Evolutionary conservation across 2,797 vertebrate species (phyloP), one percentile per base, ranked within the genome.

Genomic region (Pyrocephalus nanus): DNA sequence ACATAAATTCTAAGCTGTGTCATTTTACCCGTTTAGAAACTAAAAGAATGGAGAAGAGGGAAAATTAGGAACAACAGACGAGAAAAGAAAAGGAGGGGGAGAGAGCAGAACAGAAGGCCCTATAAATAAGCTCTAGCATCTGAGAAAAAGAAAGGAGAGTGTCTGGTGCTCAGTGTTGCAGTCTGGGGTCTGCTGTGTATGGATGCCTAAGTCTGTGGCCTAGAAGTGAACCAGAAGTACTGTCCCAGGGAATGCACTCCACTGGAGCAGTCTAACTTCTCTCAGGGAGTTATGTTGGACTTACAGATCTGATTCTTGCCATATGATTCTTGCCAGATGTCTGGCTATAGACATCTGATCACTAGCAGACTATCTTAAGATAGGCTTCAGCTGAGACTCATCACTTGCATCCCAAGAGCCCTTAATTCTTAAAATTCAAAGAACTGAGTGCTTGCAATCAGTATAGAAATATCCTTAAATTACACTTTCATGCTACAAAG

Each of bases 381-480:
- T 14, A 54, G 11, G 5, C 51, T 88, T 95, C 82, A 79, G 47
- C 67, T 85, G 45, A 89, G 55, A 77, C 34, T 60, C 11, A 60
- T 43, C 55, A 67, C 13, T 95, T 90, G 40, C 13, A 90, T 51
- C 12, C 11, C 1, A 0, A 93, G 40, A 73, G 43, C 69, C 86
- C 22, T 79, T 80, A 94, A 75, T 93, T 93, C 72, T 84, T 86
- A 75, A 90, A 90, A 90, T 48, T 48, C 47, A 81, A 88, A 83
- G 5, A 86, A 91, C 0, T 29, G 57, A 87, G 40, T 66, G 48
- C 22, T 36, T 83, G 42, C 72, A 82, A 65, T 91, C 57, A 69
- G 76, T 74, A 65, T 25, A 93, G 11, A 36, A 58, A 93, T 86
- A 83, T 81, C 40, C 69, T 83, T 72, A 80, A 92, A 84, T 88